Percentiles rank a stretch among this genome's conserved stretches.
phyloP scores from a whole-genome alignment of 2,888 invertebrate species.

The Drosophila bunnanda region DNA sequence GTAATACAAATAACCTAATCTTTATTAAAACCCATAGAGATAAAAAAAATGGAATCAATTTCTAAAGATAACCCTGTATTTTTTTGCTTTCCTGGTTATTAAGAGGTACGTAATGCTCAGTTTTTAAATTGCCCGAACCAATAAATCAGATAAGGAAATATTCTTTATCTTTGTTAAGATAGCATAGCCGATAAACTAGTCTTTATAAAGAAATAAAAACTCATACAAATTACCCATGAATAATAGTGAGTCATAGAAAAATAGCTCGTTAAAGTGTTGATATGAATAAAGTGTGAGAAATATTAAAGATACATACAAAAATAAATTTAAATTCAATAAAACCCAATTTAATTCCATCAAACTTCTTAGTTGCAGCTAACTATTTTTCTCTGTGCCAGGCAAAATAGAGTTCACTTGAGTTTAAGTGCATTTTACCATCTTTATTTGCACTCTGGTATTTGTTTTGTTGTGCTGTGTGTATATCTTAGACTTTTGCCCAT shows the following conservation, averaged over 20 bases:
- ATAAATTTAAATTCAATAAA: constrained; percentile 7
- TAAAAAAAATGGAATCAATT: constrained; percentile 25
- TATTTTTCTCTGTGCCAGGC: constrained; percentile 21
- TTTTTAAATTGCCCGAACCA: constrained; percentile 29
- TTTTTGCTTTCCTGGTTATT: not conserved
- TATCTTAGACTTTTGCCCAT: constrained; percentile 60
- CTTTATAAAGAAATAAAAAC: constrained; percentile 19
- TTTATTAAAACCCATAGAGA: constrained; percentile 29
- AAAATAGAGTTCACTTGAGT: constrained; percentile 72
- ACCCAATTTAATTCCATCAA: not conserved
- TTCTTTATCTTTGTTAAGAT: constrained; percentile 28
- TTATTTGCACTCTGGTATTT: constrained; percentile 74
- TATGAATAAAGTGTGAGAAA: no score
- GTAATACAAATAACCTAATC: constrained; percentile 16
- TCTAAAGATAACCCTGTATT: constrained; percentile 4
- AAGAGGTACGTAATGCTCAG: constrained; percentile 23
- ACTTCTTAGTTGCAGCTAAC: constrained; percentile 5
- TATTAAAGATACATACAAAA: not conserved
- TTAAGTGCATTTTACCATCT: constrained; percentile 77
- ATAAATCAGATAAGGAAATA: constrained; percentile 34
- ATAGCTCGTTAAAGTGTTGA: no score
- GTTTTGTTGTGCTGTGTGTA: constrained; percentile 49
- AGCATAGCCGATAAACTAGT: constrained; percentile 27
- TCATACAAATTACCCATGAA: constrained; percentile 10
- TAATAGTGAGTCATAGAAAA: constrained; percentile 22